Conservation (phyloP, 30 jellyfish, hydroid and myxozoan genomes). For the Aurelia aurita region DNA sequence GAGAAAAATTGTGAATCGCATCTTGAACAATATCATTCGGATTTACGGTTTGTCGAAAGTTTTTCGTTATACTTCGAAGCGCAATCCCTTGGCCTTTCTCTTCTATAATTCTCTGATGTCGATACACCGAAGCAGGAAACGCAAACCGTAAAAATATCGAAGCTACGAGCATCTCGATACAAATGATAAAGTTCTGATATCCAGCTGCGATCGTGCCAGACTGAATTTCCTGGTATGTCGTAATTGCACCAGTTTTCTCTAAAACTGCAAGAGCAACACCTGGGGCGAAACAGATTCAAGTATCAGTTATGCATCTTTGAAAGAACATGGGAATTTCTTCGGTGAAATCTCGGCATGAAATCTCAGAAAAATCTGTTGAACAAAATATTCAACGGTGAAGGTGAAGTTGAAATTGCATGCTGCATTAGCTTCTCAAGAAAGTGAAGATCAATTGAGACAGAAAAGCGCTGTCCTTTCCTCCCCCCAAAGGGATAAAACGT, state of each 20-base stretch:
- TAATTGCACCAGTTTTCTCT: conserved; percentile 87
- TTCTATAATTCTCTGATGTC: conserved; percentile 78
- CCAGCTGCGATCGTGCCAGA: conserved; percentile 94
- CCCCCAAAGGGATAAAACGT: too few relatives aligned
- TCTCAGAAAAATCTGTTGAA: too few relatives aligned
- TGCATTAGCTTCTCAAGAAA: too few relatives aligned
- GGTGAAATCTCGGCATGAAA: too few relatives aligned
- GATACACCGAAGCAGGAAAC: conserved; percentile 87
- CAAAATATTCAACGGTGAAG: too few relatives aligned
- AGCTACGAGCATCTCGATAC: conserved; percentile 96
- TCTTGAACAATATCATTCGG: conserved; percentile 95
- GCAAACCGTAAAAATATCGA: conserved; percentile 89
- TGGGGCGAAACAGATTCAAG: conserved; percentile 4
- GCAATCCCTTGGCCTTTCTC: conserved; percentile 80
- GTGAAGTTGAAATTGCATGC: too few relatives aligned
- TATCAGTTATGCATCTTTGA: background rate
- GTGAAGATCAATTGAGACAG: too few relatives aligned
- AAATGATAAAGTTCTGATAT: conserved; percentile 88
- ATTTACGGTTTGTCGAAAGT: conserved; percentile 87
- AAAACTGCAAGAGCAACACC: conserved; percentile 89
- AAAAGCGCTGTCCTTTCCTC: too few relatives aligned
- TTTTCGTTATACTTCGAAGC: conserved; percentile 75
- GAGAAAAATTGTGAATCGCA: conserved; percentile 95
- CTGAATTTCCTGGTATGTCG: conserved; percentile 43
- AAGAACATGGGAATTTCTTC: too few relatives aligned